Evolutionary conservation across 2,113 vertebrate genomes (phyloP).

Genomic region (Dendropsophus ebraccatus): DNA sequence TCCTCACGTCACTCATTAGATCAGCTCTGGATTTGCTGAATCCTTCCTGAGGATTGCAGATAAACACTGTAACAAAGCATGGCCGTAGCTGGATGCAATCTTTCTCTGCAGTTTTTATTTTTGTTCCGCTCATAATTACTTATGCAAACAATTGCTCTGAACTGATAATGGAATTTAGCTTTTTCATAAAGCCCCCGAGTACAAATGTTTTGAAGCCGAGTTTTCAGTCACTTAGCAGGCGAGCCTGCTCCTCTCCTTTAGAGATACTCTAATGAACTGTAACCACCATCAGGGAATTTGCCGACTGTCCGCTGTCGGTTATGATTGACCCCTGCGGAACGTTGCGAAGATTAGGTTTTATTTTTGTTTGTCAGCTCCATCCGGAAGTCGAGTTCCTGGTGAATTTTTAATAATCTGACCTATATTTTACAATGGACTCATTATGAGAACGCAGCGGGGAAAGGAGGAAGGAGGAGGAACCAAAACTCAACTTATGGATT

Average conservation of each 20-base stretch:
- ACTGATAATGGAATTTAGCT: conserved; percentile 46
- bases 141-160: conserved; percentile 53
- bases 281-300: background rate
- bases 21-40: conserved; percentile 10
- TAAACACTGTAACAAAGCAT: conserved; percentile 19
- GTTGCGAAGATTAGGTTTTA: background rate
- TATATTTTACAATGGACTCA: background rate
- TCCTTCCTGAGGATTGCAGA: conserved; percentile 42
- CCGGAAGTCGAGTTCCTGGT: background rate
- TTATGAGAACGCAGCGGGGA: background rate
- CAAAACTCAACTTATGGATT: background rate
- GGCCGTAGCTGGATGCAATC: conserved; percentile 29
- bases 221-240: conserved; percentile 12
- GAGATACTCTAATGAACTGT: conserved; percentile 43
- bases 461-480: background rate
- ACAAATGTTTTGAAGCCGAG: conserved; percentile 31
- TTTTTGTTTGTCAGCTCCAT: background rate
- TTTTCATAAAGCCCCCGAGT: conserved; percentile 31
- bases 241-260: conserved; percentile 16
- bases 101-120: background rate
- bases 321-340: background rate
- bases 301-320: background rate
- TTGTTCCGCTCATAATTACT: conserved; percentile 52
- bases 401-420: background rate
- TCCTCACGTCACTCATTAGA: conserved; percentile 17